phyloP scores from a whole-genome alignment of 2,797 vertebrate genomes.

The Novumbra hubbsi region DNA sequence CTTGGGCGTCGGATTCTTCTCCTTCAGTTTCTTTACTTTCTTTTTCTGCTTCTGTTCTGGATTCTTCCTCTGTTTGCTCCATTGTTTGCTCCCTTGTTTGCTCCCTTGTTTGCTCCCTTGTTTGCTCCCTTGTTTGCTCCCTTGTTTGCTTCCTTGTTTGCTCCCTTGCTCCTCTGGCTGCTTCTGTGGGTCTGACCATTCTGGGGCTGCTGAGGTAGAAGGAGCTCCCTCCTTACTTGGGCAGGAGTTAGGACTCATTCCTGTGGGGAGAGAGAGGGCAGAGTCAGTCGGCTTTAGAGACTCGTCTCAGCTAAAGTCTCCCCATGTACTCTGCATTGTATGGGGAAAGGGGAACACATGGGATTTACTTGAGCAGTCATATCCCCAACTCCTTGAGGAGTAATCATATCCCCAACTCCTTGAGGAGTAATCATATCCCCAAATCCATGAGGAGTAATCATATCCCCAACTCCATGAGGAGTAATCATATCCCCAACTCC shows the following conservation, averaged over 20 bases:
- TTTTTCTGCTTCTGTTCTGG: not conserved
- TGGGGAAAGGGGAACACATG: conserved; percentile 20
- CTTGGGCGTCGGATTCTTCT: not conserved
- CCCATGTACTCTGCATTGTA: not conserved
- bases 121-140: not conserved
- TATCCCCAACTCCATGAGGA: too few species aligned
- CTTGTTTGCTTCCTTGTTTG: not conserved
- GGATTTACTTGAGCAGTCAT: too few species aligned
- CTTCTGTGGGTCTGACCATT: not conserved
- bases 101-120: not conserved
- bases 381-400: too few species aligned
- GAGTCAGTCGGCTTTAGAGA: too few species aligned
- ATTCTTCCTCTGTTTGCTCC: not conserved
- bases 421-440: too few species aligned
- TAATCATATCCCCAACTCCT: too few species aligned
- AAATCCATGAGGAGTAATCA: too few species aligned
- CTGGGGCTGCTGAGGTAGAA: not conserved
- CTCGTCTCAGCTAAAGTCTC: not conserved
- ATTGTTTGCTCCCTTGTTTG: not conserved
- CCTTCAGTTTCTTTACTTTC: not conserved
- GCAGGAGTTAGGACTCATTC: conserved; percentile 3
- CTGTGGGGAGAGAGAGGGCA: conserved; percentile 12
- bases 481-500: too few species aligned
- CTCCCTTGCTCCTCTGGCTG: not conserved
- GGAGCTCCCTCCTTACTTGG: not conserved